Evolutionary conservation across 2,797 vertebrate species (phyloP).

Genomic region (Gadopsis marmoratus): DNA sequence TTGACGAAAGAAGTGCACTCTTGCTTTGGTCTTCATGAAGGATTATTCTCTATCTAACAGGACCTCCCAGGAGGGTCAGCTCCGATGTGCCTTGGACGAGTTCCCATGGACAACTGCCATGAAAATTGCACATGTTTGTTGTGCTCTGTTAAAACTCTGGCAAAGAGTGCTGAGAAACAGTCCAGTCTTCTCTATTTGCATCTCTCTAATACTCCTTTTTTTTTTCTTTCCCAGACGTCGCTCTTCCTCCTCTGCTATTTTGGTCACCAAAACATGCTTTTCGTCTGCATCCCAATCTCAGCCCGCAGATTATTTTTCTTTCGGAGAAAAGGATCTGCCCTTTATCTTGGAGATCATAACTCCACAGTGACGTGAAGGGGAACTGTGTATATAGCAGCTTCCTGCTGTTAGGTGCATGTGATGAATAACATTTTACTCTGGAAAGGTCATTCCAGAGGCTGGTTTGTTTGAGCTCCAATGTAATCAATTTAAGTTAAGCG

Average conservation of each 20-base stretch:
- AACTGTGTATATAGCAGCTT: constrained; percentile 72
- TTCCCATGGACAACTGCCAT: constrained; percentile 81
- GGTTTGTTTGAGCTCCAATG: constrained; percentile 58
- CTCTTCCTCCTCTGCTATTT: constrained; percentile 76
- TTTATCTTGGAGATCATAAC: constrained; percentile 79
- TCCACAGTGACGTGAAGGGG: constrained; percentile 70
- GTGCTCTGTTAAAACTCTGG: constrained; percentile 73
- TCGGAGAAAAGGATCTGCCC: constrained; percentile 70
- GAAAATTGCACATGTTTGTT: constrained; percentile 80
- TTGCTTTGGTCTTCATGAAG: constrained; percentile 66
- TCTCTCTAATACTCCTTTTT: constrained; percentile 62
- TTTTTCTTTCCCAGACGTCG: constrained; percentile 70
- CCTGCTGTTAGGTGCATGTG: constrained; percentile 76
- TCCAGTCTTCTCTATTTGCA: constrained; percentile 62
- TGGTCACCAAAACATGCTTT: constrained; percentile 77
- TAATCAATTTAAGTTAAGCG: constrained; percentile 50
- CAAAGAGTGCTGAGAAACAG: constrained; percentile 62
- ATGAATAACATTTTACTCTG: constrained; percentile 75
- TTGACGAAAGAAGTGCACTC: constrained; percentile 61
- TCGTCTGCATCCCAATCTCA: constrained; percentile 72
- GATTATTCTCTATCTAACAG: constrained; percentile 73
- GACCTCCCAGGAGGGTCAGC: constrained; percentile 80
- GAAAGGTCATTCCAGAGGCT: constrained; percentile 76
- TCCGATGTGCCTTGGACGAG: constrained; percentile 71
- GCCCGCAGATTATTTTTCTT: constrained; percentile 76